Conservation (phyloP, 1,140 invertebrate genomes). For the Drosophila biarmipes region DNA sequence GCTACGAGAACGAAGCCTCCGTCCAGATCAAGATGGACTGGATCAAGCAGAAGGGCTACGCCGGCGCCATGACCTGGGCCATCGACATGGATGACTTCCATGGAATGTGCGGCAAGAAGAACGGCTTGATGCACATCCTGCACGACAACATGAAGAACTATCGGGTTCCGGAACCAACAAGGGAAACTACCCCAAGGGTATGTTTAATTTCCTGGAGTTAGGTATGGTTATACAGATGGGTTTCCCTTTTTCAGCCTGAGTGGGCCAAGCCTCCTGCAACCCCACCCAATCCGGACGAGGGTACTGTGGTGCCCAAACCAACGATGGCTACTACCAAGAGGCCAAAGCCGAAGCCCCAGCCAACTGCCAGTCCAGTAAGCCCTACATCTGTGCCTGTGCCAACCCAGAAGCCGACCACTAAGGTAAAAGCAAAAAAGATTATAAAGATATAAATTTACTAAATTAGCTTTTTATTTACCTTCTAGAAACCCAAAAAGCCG, state of each 20-base stretch:
- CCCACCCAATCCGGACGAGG: slow-evolving; percentile 84
- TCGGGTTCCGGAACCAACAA: slow-evolving; percentile 88
- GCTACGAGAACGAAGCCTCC: slow-evolving; percentile 90
- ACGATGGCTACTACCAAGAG: slow-evolving; percentile 75
- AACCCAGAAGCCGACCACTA: slow-evolving; percentile 68
- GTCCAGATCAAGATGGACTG: slow-evolving; percentile 95
- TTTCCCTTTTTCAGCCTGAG: slow-evolving; percentile 86
- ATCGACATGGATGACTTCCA: slow-evolving; percentile 95
- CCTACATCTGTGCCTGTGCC: slow-evolving; percentile 57
- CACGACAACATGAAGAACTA: slow-evolving; percentile 91
- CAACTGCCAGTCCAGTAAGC: slow-evolving; percentile 51
- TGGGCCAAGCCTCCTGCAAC: slow-evolving; percentile 90
- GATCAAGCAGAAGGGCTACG: slow-evolving; percentile 92
- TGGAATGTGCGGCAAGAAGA: slow-evolving; percentile 90
- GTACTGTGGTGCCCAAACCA: slow-evolving; percentile 50
- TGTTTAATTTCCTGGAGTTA: slow-evolving; percentile 84
- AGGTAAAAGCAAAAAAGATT: slow-evolving; percentile 26
- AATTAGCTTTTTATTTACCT: not conserved
- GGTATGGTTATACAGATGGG: not conserved
- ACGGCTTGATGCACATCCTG: slow-evolving; percentile 90
- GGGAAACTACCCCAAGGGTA: slow-evolving; percentile 88
- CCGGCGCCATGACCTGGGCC: slow-evolving; percentile 95
- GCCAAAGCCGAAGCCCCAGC: slow-evolving; percentile 75
- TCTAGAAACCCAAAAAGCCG: slow-evolving; percentile 66
- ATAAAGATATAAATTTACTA: not conserved